Conservation (phyloP, 2,888 invertebrate species). For the Heliconius erato region DNA sequence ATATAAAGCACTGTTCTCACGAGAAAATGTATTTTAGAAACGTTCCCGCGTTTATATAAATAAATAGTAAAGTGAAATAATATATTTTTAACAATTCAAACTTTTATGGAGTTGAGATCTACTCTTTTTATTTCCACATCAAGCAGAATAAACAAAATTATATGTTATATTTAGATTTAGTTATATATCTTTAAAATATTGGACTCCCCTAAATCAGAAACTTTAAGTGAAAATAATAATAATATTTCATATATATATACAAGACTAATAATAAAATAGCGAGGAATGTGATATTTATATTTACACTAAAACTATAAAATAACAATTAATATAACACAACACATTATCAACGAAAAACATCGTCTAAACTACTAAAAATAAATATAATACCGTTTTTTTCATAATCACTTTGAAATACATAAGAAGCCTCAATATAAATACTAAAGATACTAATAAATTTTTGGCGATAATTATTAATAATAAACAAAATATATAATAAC, state of each 20-base stretch:
- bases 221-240: not conserved
- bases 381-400: constrained; percentile 3
- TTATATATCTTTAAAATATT: not conserved
- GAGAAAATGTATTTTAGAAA: constrained; percentile 2
- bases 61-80: not conserved
- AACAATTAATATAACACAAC: not conserved
- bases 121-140: not conserved
- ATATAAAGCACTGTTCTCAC: constrained; percentile 22
- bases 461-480: not conserved
- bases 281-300: not conserved
- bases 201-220: not conserved
- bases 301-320: not conserved
- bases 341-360: not conserved
- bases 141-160: not conserved
- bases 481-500: not conserved
- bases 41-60: constrained; percentile 9
- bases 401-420: not conserved
- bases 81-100: not conserved
- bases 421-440: not conserved
- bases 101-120: not conserved
- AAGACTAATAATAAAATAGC: not conserved
- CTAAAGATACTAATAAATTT: not conserved
- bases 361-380: not conserved
- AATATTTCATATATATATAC: not conserved
- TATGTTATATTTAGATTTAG: not conserved